Percentiles rank a stretch among this genome's conserved stretches.
Evolutionary conservation across 2,888 invertebrate genomes (phyloP).

Genomic region (Idaea biselata): DNA sequence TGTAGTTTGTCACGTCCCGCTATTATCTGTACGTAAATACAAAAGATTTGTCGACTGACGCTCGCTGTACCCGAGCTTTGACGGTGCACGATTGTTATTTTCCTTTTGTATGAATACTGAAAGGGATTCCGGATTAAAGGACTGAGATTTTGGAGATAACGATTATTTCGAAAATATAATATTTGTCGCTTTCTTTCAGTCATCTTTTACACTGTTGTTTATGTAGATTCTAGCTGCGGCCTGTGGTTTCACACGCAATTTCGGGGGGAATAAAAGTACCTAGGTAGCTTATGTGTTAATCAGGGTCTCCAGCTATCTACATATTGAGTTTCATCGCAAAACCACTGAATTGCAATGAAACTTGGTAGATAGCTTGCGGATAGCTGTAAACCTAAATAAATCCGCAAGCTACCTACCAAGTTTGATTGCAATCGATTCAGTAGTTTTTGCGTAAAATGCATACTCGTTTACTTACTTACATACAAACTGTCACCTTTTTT

Average conservation of each 20-base stretch:
- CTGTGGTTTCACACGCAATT: neutral
- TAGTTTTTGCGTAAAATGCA: too few species aligned
- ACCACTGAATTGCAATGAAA: too few species aligned
- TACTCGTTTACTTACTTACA: too few species aligned
- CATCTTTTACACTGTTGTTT: neutral
- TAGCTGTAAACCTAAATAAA: too few species aligned
- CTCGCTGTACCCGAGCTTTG: slow-evolving; percentile 25
- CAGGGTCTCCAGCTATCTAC: too few species aligned
- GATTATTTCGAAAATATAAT: neutral
- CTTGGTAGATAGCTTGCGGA: too few species aligned
- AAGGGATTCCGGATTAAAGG: slow-evolving; percentile 20
- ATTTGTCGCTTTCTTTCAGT: neutral
- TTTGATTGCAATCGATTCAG: too few species aligned
- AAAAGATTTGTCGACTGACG: slow-evolving; percentile 15
- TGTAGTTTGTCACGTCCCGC: slow-evolving; percentile 26
- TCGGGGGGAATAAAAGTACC: neutral
- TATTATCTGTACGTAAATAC: slow-evolving; percentile 27
- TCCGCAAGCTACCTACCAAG: too few species aligned
- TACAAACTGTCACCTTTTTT: too few species aligned
- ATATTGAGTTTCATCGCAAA: too few species aligned
- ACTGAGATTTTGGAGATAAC: slow-evolving; percentile 8
- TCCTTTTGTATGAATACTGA: slow-evolving; percentile 9
- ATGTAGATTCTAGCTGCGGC: neutral
- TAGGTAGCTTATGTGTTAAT: neutral
- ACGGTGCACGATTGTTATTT: slow-evolving; percentile 19